Evolutionary conservation across 2,113 vertebrate genomes (phyloP).

Genomic region (Rhinoptilus africanus): DNA sequence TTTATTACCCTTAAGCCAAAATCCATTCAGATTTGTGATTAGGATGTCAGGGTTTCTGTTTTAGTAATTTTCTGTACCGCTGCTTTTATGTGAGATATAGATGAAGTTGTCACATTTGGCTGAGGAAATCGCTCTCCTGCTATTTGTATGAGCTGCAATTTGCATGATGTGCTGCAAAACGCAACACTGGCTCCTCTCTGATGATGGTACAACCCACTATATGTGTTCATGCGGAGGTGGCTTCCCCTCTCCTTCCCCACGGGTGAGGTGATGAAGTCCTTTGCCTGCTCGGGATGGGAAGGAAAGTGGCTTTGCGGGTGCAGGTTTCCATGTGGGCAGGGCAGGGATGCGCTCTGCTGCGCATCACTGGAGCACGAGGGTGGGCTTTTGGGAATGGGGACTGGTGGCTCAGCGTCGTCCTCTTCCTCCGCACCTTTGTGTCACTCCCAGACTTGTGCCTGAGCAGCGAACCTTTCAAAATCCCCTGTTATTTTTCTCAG

Average conservation of each 20-base stretch:
- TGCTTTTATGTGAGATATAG: rapidly evolving
- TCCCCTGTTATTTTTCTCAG: neutral
- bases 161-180: neutral
- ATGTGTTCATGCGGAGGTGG: neutral
- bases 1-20: neutral
- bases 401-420: neutral
- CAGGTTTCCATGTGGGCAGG: neutral
- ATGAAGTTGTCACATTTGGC: neutral
- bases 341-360: neutral
- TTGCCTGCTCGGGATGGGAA: neutral
- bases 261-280: rapidly evolving
- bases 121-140: neutral
- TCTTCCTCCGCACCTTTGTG: neutral
- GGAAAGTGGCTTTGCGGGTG: rapidly evolving
- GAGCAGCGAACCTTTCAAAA: neutral
- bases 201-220: neutral
- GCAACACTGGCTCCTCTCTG: neutral
- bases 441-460: neutral
- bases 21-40: neutral
- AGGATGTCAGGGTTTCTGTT: neutral
- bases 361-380: neutral
- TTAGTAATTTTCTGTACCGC: rapidly evolving
- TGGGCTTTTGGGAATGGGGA: neutral
- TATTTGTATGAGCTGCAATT: neutral
- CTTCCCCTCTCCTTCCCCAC: neutral